phyloP scores from a whole-genome alignment of 2,888 invertebrate genomes.

The Boloria selene region DNA sequence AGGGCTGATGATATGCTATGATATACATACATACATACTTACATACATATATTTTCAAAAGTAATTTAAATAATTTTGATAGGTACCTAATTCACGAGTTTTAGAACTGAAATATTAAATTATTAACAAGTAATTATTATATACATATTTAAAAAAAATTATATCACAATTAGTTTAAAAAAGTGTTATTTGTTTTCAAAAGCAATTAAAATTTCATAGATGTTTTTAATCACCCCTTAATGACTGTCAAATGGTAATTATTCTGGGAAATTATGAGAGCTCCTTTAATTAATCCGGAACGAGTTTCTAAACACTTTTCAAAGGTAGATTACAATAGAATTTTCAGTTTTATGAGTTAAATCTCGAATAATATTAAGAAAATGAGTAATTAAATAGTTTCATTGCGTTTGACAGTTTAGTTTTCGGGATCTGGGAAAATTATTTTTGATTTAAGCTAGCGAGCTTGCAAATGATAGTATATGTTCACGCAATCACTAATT shows the following conservation, averaged over 20 bases:
- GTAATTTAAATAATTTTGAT: too few relatives aligned
- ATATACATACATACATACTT: too few relatives aligned
- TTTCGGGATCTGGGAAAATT: too few relatives aligned
- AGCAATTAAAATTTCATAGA: slow-evolving; percentile 1
- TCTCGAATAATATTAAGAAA: not conserved
- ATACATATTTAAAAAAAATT: too few relatives aligned
- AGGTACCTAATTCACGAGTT: too few relatives aligned
- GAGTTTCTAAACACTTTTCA: slow-evolving; percentile 15
- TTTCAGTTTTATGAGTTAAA: not conserved
- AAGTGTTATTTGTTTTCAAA: not conserved
- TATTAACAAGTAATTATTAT: too few relatives aligned
- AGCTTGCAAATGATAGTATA: too few relatives aligned
- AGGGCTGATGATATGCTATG: too few relatives aligned
- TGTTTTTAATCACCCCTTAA: slow-evolving; percentile 12
- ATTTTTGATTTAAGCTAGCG: too few relatives aligned
- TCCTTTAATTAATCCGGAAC: slow-evolving; percentile 24
- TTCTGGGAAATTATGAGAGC: slow-evolving; percentile 7
- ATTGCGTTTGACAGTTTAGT: not conserved
- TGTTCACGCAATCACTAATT: too few relatives aligned
- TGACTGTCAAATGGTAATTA: slow-evolving; percentile 10
- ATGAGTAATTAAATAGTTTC: not conserved
- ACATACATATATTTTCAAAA: too few relatives aligned
- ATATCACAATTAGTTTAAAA: not conserved
- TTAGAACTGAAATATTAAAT: too few relatives aligned
- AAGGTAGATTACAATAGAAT: slow-evolving; percentile 8